Evolutionary conservation across 2,797 vertebrate species (phyloP).

Genomic region (Telmatherina bonti): DNA sequence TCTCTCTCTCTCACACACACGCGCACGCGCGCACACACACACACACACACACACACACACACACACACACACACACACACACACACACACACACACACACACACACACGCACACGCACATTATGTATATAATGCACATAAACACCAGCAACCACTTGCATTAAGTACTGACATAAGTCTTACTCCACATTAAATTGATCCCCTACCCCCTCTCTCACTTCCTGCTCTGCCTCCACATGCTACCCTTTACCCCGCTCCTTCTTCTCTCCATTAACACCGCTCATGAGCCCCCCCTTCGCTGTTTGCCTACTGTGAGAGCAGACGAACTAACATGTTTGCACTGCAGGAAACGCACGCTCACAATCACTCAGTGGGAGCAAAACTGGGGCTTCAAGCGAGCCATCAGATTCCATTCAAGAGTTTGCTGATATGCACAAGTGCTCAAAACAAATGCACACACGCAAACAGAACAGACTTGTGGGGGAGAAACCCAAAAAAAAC

Average conservation of each 20-base stretch:
- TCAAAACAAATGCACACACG: constrained; percentile 30
- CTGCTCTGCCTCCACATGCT: constrained; percentile 30
- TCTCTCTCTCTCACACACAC: too few species aligned
- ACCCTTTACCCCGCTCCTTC: constrained; percentile 46
- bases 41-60: constrained; percentile 25
- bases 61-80: constrained; percentile 34
- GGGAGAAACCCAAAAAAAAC: neutral
- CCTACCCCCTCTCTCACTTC: constrained; percentile 27
- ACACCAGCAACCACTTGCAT: constrained; percentile 51
- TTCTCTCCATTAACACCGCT: constrained; percentile 69
- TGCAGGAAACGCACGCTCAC: constrained; percentile 64
- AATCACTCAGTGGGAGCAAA: constrained; percentile 62
- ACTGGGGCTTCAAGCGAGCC: constrained; percentile 42
- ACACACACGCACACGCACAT: constrained; percentile 15
- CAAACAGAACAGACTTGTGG: constrained; percentile 26
- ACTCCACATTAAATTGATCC: constrained; percentile 49
- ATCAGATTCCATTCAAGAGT: constrained; percentile 54
- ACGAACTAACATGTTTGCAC: constrained; percentile 79
- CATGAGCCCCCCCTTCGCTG: constrained; percentile 67
- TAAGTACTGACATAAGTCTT: constrained; percentile 48
- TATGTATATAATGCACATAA: constrained; percentile 23
- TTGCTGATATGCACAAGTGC: constrained; percentile 58
- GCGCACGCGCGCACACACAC: too few species aligned
- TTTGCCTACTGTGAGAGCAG: constrained; percentile 78
- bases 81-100: constrained; percentile 27